Conservation (phyloP, 2,888 invertebrate genomes). For the Melinaea menophilus region DNA sequence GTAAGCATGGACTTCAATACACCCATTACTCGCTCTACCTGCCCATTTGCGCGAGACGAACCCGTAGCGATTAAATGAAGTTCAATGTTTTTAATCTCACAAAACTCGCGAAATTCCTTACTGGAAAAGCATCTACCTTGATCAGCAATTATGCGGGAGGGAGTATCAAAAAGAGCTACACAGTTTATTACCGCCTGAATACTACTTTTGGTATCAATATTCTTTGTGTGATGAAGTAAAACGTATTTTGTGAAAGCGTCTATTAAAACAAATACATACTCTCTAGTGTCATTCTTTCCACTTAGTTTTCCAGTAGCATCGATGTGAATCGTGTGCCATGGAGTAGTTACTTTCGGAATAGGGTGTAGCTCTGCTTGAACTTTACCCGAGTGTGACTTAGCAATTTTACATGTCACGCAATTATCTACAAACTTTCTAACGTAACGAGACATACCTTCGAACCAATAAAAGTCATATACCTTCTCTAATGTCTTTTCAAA, state of each 20-base stretch:
- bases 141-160: slow-evolving; percentile 28
- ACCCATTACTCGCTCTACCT: slow-evolving; percentile 30
- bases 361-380: slow-evolving; percentile 40
- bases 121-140: slow-evolving; percentile 29
- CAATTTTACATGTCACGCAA: slow-evolving; percentile 33
- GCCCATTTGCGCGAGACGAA: slow-evolving; percentile 8
- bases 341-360: slow-evolving; percentile 38
- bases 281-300: slow-evolving; percentile 36
- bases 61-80: slow-evolving; percentile 30
- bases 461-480: slow-evolving; percentile 42
- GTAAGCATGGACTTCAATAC: slow-evolving; percentile 32
- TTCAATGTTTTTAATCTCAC: slow-evolving; percentile 18
- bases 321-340: slow-evolving; percentile 42
- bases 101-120: slow-evolving; percentile 27
- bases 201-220: slow-evolving; percentile 17
- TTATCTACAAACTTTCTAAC: slow-evolving; percentile 37
- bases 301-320: slow-evolving; percentile 36
- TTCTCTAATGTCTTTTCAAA: slow-evolving; percentile 37
- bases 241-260: slow-evolving; percentile 40
- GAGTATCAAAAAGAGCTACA: slow-evolving; percentile 28
- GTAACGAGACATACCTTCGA: slow-evolving; percentile 36
- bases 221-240: slow-evolving; percentile 24
- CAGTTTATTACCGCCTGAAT: slow-evolving; percentile 22
- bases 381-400: slow-evolving; percentile 40
- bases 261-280: slow-evolving; percentile 38